A percentile compares a stretch with the other conserved stretches of the same genome.
phyloP scores from a whole-genome alignment of 2,797 vertebrate genomes.

The Chiroxiphia lanceolata region DNA sequence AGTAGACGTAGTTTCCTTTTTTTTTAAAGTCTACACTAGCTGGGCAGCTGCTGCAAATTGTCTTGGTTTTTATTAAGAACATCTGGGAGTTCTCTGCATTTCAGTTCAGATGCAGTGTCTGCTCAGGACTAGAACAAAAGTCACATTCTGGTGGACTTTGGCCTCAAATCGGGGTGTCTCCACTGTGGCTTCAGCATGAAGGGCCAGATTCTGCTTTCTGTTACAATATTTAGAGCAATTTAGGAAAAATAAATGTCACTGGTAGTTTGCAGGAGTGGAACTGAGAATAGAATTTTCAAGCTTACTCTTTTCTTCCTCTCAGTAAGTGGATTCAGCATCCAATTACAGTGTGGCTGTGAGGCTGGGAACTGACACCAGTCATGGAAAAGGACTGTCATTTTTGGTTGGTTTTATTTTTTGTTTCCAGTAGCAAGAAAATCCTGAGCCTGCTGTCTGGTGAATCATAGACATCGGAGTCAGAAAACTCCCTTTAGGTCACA shows the following conservation, averaged over 20 bases:
- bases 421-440: slow-evolving; percentile 17
- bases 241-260: neutral
- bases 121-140: neutral
- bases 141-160: neutral
- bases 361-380: neutral
- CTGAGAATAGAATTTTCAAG: neutral
- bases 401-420: neutral
- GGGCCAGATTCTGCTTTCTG: neutral
- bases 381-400: slow-evolving; percentile 46
- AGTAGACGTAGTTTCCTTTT: neutral
- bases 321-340: neutral
- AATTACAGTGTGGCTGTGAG: slow-evolving; percentile 18
- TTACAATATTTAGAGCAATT: neutral
- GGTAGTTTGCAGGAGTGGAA: neutral
- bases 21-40: neutral
- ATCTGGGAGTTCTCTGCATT: neutral
- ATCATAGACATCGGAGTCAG: neutral
- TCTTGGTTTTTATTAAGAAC: slow-evolving; percentile 3
- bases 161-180: neutral
- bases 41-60: neutral
- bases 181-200: neutral
- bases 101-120: neutral
- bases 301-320: slow-evolving; percentile 11
- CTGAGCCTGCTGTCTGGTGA: neutral
- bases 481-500: slow-evolving; percentile 24